These are phyloP conservation scores for Eucriotettix oculatus DNA, from an alignment of 2,888 invertebrate species.

Conservation along the genomic window DNA sequence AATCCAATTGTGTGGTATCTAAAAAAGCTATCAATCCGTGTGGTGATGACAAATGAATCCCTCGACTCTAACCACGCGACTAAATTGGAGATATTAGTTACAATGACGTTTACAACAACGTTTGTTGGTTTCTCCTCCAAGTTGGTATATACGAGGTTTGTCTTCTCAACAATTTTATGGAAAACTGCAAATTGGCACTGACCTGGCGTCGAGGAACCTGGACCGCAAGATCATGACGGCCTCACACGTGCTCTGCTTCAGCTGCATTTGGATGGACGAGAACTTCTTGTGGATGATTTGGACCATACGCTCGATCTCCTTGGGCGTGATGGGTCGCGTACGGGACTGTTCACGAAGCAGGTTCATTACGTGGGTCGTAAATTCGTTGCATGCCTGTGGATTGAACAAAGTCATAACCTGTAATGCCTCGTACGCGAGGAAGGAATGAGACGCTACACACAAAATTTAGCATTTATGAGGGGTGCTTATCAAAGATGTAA, in stretches of 20 bases:
- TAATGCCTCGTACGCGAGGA: too few species aligned
- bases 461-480: too few species aligned
- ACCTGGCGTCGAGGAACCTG: conserved; percentile 54
- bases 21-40: too few species aligned
- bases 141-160: too few species aligned
- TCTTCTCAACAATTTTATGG: too few species aligned
- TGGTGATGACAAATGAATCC: neutral
- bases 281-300: conserved; percentile 97
- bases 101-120: neutral
- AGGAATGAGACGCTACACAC: too few species aligned
- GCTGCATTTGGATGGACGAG: conserved; percentile 93
- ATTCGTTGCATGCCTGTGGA: conserved; percentile 89
- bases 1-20: too few species aligned
- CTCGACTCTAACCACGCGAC: neutral
- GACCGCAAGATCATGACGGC: conserved; percentile 98
- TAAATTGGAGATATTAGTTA: neutral
- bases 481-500: too few species aligned
- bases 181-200: conserved; percentile 13
- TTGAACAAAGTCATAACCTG: too few species aligned
- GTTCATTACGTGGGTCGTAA: conserved; percentile 99
- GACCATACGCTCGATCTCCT: conserved; percentile 99
- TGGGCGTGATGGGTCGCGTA: conserved; percentile 92
- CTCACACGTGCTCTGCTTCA: conserved; percentile 98
- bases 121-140: too few species aligned
- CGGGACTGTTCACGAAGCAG: conserved; percentile 89